These are phyloP conservation scores for Nixonia krombeini DNA, from an alignment of 1,140 invertebrate species.

Conservation along the genomic window DNA sequence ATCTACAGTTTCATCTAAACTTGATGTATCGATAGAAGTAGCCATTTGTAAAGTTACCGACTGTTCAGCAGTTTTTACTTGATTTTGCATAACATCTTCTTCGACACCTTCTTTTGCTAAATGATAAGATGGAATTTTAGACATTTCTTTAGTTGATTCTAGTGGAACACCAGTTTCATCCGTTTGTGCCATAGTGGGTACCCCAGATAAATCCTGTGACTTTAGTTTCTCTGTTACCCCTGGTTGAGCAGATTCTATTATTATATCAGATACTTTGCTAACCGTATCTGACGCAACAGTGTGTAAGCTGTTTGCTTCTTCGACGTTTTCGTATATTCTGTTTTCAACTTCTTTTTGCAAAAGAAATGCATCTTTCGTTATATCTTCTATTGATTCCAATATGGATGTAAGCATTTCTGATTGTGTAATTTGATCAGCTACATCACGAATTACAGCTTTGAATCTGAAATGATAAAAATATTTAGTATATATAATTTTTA, in stretches of 20 bases:
- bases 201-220: too few relatives aligned
- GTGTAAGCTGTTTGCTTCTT: too few relatives aligned
- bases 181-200: background rate
- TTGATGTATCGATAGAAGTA: too few relatives aligned
- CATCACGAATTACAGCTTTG: slow-evolving; percentile 35
- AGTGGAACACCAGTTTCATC: background rate
- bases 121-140: background rate
- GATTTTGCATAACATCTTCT: background rate
- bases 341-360: slow-evolving; percentile 39
- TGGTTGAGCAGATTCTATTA: too few relatives aligned
- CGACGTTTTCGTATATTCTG: background rate
- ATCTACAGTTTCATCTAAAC: too few relatives aligned
- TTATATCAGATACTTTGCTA: too few relatives aligned
- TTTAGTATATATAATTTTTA: background rate
- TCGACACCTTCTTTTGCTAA: background rate
- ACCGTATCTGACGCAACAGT: too few relatives aligned
- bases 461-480: slow-evolving; percentile 28
- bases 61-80: background rate
- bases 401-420: slow-evolving; percentile 31
- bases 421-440: slow-evolving; percentile 28
- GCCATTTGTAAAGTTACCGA: background rate
- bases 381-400: slow-evolving; percentile 55
- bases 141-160: background rate
- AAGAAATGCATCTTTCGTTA: slow-evolving; percentile 52
- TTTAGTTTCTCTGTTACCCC: background rate